Conservation (phyloP, 92 coral and sea anemone genomes). For the Paramuricea clavata region DNA sequence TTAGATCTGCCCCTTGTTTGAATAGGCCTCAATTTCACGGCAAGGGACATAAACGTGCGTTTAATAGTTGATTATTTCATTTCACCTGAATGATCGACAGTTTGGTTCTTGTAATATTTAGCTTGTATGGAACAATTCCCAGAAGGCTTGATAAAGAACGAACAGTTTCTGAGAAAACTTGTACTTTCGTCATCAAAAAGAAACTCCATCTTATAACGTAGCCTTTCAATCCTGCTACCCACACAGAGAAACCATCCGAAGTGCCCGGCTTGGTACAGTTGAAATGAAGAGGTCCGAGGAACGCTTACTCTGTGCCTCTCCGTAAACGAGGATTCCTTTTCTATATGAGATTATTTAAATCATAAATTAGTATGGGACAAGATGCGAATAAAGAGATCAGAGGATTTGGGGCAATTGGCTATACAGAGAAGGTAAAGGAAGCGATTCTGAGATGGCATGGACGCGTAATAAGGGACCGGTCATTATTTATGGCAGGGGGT, state of each 20-base stretch:
- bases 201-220: constrained; percentile 28
- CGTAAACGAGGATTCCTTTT: constrained; percentile 32
- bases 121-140: constrained; percentile 7
- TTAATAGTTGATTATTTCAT: background rate
- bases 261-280: constrained; percentile 25
- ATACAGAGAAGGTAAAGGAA: no score
- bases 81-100: background rate
- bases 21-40: no score
- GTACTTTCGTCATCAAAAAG: constrained; percentile 33
- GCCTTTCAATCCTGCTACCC: constrained; percentile 7
- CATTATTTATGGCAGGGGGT: no score
- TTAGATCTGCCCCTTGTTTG: no score
- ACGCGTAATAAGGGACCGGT: no score
- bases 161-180: constrained; percentile 32
- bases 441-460: no score
- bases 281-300: constrained; percentile 31
- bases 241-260: constrained; percentile 40
- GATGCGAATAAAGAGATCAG: background rate
- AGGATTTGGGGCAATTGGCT: no score
- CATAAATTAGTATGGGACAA: background rate
- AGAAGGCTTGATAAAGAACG: constrained; percentile 22
- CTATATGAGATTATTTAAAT: background rate
- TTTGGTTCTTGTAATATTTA: background rate
- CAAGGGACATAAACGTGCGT: no score
- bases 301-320: constrained; percentile 36